Conservation (phyloP, 2,888 invertebrate species). For the Linnaemya tessellans region DNA sequence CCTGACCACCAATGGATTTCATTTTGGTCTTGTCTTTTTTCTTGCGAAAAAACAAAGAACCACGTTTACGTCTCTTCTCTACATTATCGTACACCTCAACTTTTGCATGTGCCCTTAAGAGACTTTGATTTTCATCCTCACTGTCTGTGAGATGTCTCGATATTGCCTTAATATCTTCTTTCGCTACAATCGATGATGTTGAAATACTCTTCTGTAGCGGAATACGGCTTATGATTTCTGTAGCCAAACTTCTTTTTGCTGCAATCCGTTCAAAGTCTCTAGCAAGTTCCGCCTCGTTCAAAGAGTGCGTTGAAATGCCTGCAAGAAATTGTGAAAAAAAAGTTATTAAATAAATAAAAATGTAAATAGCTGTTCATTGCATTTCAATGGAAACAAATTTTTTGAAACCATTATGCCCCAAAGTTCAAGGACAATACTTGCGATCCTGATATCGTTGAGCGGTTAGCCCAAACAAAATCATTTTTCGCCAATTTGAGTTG, state of each 20-base stretch:
- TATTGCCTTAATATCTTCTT: constrained; percentile 83
- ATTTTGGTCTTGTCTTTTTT: constrained; percentile 88
- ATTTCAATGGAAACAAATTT: neutral
- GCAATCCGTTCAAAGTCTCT: constrained; percentile 83
- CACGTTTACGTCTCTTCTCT: constrained; percentile 93
- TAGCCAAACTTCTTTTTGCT: constrained; percentile 84
- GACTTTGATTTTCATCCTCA: constrained; percentile 84
- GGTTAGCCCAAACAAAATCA: too few relatives aligned
- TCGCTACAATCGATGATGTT: constrained; percentile 92
- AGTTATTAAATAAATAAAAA: constrained; percentile 6
- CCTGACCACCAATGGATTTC: constrained; percentile 76
- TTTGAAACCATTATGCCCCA: too few relatives aligned
- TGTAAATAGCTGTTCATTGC: neutral
- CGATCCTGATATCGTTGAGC: too few relatives aligned
- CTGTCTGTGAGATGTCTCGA: constrained; percentile 83
- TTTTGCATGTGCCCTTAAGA: constrained; percentile 83
- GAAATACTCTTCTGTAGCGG: constrained; percentile 95
- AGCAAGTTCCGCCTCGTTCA: constrained; percentile 94
- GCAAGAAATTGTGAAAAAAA: constrained; percentile 34
- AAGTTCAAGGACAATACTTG: too few relatives aligned
- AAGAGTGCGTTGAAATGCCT: constrained; percentile 89
- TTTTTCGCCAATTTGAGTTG: too few relatives aligned
- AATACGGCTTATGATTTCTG: constrained; percentile 86
- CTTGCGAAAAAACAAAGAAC: constrained; percentile 95
- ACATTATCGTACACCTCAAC: constrained; percentile 87